phyloP scores from a whole-genome alignment of 2,888 invertebrate genomes.

The Lysandra bellargus region DNA sequence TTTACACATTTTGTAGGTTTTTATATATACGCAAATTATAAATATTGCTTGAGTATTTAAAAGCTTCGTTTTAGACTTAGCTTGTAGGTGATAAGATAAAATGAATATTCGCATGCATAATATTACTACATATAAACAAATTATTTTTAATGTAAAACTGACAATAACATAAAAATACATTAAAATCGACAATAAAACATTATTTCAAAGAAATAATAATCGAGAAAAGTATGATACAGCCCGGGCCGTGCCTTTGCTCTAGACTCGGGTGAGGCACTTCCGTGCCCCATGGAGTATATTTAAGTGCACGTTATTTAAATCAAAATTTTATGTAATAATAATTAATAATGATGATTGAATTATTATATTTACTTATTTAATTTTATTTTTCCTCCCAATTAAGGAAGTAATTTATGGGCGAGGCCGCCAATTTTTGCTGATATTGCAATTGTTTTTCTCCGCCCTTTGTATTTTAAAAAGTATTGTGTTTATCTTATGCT shows the following conservation, averaged over 20 bases:
- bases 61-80: slow-evolving; percentile 21
- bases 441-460: too few species aligned
- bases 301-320: not conserved
- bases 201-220: not conserved
- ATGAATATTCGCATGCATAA: slow-evolving; percentile 1
- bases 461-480: too few species aligned
- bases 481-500: too few species aligned
- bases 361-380: not conserved
- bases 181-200: not conserved
- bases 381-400: too few species aligned
- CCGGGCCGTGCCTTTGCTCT: too few species aligned
- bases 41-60: slow-evolving; percentile 26
- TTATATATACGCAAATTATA: slow-evolving; percentile 61
- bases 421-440: too few species aligned
- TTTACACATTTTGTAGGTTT: slow-evolving; percentile 80
- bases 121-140: not conserved
- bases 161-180: not conserved
- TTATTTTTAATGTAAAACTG: slow-evolving; percentile 1
- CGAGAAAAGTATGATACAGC: too few species aligned
- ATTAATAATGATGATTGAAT: not conserved
- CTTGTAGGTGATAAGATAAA: slow-evolving; percentile 9
- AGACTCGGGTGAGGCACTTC: too few species aligned
- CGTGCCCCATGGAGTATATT: too few species aligned
- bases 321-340: not conserved
- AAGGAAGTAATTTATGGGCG: too few species aligned